Base-by-base conservation (phyloP, 2,113 vertebrate genomes). In the Erpornis zantholeuca region DNA sequence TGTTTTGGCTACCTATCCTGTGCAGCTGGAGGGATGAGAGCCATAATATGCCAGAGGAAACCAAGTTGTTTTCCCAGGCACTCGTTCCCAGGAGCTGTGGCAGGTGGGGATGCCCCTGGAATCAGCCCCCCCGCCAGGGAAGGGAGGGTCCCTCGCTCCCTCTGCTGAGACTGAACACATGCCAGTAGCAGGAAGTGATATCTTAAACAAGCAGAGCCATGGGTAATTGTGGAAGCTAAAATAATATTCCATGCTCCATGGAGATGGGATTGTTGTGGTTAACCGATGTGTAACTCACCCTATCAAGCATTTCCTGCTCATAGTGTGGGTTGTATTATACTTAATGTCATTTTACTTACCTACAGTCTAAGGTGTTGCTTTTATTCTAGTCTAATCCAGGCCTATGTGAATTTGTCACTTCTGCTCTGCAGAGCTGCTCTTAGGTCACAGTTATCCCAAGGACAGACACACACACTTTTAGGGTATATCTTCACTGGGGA, bases 241-340 rank as follows among this genome's bases (percentile, higher is more conserved):
- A 80, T 19, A 86, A 47, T 84, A 79, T 65, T 88, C 33, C 1
- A 1, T 56, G 17, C 50, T 82, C 70, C 59, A 47, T 40, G 66
- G 61, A 94, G 78, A 91, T 63, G 68, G 54, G 35, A 76, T n/a
- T 92, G 63, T 73, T 91, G 70, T 77, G 54, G 73, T 82, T 91
- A 65, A 80, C 42, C 0, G 0, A n/a, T 4, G 31, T 36, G 36
- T 33, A 83, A 75, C 31, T 31, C 53, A 24, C 0, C 3, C 22
- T 52, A 7, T 80, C 57, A 59, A 77, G 84, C 33, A 65, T 61
- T 22, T 95, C 50, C 83, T 92, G 69, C 36, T 78, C 70, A 36
- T 4, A 3, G 38, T 7, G 12, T 81, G n/a, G 22, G 35, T 42
- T 93, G 31, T 17, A 5, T 49, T 66, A 9, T 29, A 45, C 69